Conservation (phyloP, 2,888 invertebrate species). For the Beris chalybata region DNA sequence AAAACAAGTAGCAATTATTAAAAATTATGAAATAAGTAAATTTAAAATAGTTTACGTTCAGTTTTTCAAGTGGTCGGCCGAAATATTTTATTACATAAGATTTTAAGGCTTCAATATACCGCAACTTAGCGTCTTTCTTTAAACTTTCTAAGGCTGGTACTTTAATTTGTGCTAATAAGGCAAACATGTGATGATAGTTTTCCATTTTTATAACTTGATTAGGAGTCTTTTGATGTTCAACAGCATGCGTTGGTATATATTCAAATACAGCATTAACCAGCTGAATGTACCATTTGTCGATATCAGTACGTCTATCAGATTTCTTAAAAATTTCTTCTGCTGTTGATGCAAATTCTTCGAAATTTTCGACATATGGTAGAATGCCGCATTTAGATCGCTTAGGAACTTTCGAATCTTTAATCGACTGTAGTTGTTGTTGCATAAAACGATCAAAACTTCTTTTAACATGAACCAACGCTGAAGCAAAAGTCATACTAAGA, state of each 20-base stretch:
- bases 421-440: conserved; percentile 77
- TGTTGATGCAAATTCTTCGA: conserved; percentile 85
- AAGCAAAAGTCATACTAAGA: conserved; percentile 84
- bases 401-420: conserved; percentile 73
- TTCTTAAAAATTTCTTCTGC: conserved; percentile 86
- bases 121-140: conserved; percentile 86
- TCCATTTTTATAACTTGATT: conserved; percentile 91
- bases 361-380: conserved; percentile 83
- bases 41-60: conserved; percentile 66
- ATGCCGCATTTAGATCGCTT: conserved; percentile 81
- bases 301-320: conserved; percentile 83
- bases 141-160: conserved; percentile 83
- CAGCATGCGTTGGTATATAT: conserved; percentile 75
- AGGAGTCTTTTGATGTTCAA: conserved; percentile 89
- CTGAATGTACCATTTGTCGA: conserved; percentile 88
- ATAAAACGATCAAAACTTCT: conserved; percentile 90
- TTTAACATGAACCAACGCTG: conserved; percentile 83
- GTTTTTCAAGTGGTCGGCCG: conserved; percentile 87
- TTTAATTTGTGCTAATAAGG: conserved; percentile 83
- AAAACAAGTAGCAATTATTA: neutral
- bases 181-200: conserved; percentile 94
- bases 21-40: neutral
- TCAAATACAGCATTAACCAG: conserved; percentile 83
- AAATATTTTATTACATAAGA: conserved; percentile 94
- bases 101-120: conserved; percentile 86